These are phyloP conservation scores for Anastrepha ludens DNA, from an alignment of 1,140 invertebrate species.

Conservation along the genomic window DNA sequence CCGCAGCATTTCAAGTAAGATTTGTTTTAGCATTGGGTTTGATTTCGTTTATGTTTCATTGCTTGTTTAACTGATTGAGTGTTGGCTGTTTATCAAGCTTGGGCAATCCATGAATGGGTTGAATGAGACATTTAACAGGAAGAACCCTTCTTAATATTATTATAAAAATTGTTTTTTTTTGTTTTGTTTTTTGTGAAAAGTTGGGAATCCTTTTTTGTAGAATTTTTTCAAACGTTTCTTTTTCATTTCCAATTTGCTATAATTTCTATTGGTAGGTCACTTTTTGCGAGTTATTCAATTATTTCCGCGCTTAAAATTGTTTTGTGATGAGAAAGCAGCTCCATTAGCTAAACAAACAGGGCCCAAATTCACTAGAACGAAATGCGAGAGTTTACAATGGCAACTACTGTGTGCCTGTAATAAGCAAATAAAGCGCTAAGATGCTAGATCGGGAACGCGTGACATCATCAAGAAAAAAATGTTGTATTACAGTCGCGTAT, in stretches of 20 bases:
- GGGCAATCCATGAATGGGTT: not conserved
- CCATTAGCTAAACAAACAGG: slow-evolving; percentile 21
- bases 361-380: not conserved
- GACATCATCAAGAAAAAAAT: not conserved
- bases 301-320: not conserved
- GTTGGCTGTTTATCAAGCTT: not conserved
- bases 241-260: too few relatives aligned
- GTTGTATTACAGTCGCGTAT: not conserved
- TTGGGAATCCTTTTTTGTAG: too few relatives aligned
- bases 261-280: not conserved
- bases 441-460: not conserved
- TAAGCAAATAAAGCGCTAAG: not conserved
- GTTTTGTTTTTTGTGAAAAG: not conserved
- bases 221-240: too few relatives aligned
- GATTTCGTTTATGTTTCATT: not conserved
- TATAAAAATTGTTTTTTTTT: not conserved
- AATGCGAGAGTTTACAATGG: not conserved
- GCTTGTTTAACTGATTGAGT: not conserved
- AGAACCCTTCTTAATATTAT: not conserved
- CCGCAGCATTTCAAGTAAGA: not conserved
- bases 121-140: not conserved
- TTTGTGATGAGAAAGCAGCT: not conserved
- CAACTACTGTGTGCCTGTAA: not conserved
- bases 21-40: not conserved
- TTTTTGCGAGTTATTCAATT: not conserved